Percentiles rank a stretch among this genome's conserved stretches.
Evolutionary conservation across 2,888 invertebrate species (phyloP).

Genomic region (Pandemis heparana): DNA sequence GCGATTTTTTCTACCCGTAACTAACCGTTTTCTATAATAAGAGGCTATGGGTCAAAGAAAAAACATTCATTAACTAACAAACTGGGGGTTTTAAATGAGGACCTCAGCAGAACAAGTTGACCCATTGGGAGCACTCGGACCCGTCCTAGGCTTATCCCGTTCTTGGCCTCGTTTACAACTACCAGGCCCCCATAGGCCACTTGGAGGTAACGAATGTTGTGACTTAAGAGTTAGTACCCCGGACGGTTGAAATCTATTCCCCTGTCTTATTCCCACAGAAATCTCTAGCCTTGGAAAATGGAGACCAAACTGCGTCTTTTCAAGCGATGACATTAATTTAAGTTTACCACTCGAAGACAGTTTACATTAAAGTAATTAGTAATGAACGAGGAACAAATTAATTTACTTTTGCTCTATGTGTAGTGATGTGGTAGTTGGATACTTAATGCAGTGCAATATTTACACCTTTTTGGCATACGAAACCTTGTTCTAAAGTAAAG

Average conservation of each 20-base stretch:
- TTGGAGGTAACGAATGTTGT: slow-evolving; percentile 40
- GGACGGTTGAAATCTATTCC: slow-evolving; percentile 8
- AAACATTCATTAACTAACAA: neutral
- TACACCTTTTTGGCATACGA: neutral
- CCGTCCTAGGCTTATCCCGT: slow-evolving; percentile 19
- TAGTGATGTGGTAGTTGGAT: neutral
- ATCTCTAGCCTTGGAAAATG: neutral
- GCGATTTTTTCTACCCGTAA: neutral
- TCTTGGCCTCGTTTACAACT: slow-evolving; percentile 35
- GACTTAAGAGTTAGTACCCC: slow-evolving; percentile 20
- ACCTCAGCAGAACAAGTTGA: slow-evolving; percentile 12
- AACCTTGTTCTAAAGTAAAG: no score
- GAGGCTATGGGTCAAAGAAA: neutral
- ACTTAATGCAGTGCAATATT: neutral
- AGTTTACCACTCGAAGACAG: neutral
- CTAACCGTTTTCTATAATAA: neutral
- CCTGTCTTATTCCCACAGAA: slow-evolving; percentile 1
- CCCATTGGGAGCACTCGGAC: slow-evolving; percentile 1
- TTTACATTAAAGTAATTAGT: no score
- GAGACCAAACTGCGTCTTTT: neutral
- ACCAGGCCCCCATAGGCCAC: slow-evolving; percentile 29
- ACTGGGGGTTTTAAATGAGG: neutral
- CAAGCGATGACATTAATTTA: slow-evolving; percentile 7
- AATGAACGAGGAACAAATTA: neutral
- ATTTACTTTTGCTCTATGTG: neutral